Evolutionary conservation across 1,140 invertebrate species (phyloP).

Genomic region (Pygmarrhopalites habei): DNA sequence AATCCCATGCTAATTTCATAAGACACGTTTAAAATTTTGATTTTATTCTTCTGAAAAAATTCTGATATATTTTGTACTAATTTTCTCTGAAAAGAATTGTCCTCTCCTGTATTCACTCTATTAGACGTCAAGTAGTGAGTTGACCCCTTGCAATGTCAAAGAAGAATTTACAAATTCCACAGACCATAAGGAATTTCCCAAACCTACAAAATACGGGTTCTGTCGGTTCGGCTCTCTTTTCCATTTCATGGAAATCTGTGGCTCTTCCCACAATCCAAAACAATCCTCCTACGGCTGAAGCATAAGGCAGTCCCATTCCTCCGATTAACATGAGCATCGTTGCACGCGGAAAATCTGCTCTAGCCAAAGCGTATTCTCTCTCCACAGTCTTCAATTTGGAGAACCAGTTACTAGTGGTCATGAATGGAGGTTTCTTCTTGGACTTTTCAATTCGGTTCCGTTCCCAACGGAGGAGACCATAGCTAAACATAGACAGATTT

Average conservation of each 20-base stretch:
- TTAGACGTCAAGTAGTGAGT: not conserved
- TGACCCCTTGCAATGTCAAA: not conserved
- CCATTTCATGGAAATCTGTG: constrained; percentile 1
- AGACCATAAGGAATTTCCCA: constrained; percentile 12
- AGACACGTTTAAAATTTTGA: too few relatives aligned
- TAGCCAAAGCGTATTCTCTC: not conserved
- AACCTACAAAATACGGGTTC: constrained; percentile 3
- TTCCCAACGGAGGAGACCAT: constrained; percentile 1
- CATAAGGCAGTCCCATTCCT: constrained; percentile 12
- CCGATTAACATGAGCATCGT: not conserved
- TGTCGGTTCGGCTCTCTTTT: not conserved
- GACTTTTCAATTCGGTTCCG: constrained; percentile 2
- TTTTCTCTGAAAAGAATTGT: too few relatives aligned
- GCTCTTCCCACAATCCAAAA: constrained; percentile 4
- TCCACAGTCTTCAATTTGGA: not conserved
- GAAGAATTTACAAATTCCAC: constrained; percentile 4
- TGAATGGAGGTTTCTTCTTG: constrained; percentile 2
- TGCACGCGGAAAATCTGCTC: not conserved
- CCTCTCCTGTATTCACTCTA: too few relatives aligned
- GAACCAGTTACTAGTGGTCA: not conserved
- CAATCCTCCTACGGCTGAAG: not conserved
- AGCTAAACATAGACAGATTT: too few relatives aligned
- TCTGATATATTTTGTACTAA: too few relatives aligned
- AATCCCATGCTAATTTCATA: too few relatives aligned
- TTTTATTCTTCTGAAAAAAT: too few relatives aligned